A percentile compares a stretch with the other conserved stretches of the same genome.
Conservation (phyloP, 2,888 invertebrate genomes). For the Sinotaia quadrata region DNA sequence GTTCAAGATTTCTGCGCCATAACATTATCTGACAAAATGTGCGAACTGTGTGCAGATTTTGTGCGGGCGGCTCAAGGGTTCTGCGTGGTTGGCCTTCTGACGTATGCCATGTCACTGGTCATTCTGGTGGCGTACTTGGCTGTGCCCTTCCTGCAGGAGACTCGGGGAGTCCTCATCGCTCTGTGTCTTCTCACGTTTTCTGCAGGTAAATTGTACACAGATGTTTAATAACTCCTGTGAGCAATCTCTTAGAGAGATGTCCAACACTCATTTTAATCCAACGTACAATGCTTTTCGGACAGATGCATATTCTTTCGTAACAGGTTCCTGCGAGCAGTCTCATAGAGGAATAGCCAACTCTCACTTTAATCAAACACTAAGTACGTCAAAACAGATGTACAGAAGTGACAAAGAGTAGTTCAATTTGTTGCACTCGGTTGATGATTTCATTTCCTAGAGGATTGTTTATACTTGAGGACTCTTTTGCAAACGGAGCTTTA, state of each 20-base stretch:
- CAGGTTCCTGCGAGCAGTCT: background rate
- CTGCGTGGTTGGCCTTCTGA: slow-evolving; percentile 40
- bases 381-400: too few species aligned
- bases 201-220: slow-evolving; percentile 32
- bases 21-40: too few species aligned
- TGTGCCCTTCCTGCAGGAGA: slow-evolving; percentile 41
- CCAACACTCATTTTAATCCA: background rate
- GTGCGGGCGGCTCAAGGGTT: slow-evolving; percentile 43
- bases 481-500: too few species aligned
- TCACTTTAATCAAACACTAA: too few species aligned
- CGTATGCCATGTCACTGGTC: slow-evolving; percentile 39
- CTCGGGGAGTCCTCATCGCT: slow-evolving; percentile 38
- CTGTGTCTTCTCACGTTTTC: slow-evolving; percentile 42
- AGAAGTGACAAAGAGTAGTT: too few species aligned
- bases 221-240: background rate
- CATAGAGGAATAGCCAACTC: too few species aligned
- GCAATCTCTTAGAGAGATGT: background rate
- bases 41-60: slow-evolving; percentile 40
- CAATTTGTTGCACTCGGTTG: too few species aligned
- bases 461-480: too few species aligned
- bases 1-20: too few species aligned
- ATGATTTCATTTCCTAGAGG: too few species aligned
- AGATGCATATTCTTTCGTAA: background rate
- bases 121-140: slow-evolving; percentile 42
- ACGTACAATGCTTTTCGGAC: background rate